Evolutionary conservation across 2,888 invertebrate genomes (phyloP).

Genomic region (Biston stratarius): DNA sequence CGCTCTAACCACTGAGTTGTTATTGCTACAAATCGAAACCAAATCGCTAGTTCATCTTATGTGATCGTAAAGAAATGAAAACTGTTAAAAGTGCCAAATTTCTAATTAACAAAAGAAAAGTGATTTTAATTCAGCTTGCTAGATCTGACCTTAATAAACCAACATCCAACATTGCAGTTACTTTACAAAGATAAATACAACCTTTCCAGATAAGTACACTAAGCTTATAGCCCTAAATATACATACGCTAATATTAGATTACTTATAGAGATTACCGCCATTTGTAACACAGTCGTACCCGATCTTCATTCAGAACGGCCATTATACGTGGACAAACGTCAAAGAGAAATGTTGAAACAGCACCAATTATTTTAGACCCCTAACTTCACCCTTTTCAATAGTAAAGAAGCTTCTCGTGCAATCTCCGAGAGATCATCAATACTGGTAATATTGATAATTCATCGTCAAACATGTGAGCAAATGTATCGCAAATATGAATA

Average conservation of each 20-base stretch:
- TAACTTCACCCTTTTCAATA: constrained; percentile 12
- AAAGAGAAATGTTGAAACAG: constrained; percentile 50
- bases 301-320: constrained; percentile 43
- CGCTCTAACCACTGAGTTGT: no score
- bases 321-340: constrained; percentile 47
- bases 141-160: no score
- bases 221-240: no score
- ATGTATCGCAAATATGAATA: constrained; percentile 51
- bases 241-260: background rate
- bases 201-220: no score
- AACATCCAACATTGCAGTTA: no score
- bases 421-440: constrained; percentile 8
- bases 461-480: constrained; percentile 48
- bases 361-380: constrained; percentile 20
- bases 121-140: no score
- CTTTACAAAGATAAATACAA: no score
- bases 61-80: no score
- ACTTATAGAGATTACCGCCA: background rate
- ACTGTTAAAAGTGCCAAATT: no score
- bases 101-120: no score
- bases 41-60: no score
- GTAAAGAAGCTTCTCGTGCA: constrained; percentile 3
- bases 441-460: constrained; percentile 47
- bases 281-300: constrained; percentile 29
- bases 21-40: no score